A percentile compares a stretch with the other conserved stretches of the same genome.
Evolutionary conservation across 1,140 invertebrate genomes (phyloP).

Genomic region (Elymnias hypermnestra): DNA sequence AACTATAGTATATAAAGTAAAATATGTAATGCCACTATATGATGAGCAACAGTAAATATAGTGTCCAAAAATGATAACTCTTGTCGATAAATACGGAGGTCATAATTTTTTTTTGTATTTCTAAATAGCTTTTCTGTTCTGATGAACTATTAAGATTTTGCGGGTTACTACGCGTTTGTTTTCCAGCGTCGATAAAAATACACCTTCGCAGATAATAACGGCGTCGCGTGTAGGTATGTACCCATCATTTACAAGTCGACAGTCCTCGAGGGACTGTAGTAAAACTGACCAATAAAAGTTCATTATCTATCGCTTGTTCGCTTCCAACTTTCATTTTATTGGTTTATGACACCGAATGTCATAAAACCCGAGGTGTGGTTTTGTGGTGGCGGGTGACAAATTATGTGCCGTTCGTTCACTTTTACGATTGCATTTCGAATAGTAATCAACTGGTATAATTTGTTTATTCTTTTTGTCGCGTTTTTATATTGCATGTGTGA

Average conservation of each 20-base stretch:
- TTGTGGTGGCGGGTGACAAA: conserved; percentile 20
- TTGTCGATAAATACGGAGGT: too few species aligned
- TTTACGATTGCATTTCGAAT: conserved; percentile 15
- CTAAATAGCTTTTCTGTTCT: too few species aligned
- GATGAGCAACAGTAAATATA: too few species aligned
- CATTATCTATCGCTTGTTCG: conserved; percentile 72
- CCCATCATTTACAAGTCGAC: conserved; percentile 41
- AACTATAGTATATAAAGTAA: too few species aligned
- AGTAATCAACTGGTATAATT: conserved; percentile 3
- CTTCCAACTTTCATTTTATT: conserved; percentile 71
- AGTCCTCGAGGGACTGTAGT: conserved; percentile 51
- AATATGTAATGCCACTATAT: too few species aligned
- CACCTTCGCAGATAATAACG: conserved; percentile 5
- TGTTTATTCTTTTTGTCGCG: neutral
- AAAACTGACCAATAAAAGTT: conserved; percentile 74
- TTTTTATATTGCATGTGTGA: too few species aligned
- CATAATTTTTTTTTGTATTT: too few species aligned
- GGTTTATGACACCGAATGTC: conserved; percentile 53
- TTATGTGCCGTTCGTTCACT: conserved; percentile 15
- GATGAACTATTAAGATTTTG: too few species aligned
- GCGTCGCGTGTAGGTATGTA: conserved; percentile 27
- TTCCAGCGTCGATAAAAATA: conserved; percentile 14
- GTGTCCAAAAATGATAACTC: too few species aligned
- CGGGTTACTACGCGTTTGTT: too few species aligned
- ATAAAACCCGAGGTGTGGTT: conserved; percentile 41